These are phyloP conservation scores for Porites rus DNA, from an alignment of 92 coral and sea anemone genomes.

Conservation along the genomic window DNA sequence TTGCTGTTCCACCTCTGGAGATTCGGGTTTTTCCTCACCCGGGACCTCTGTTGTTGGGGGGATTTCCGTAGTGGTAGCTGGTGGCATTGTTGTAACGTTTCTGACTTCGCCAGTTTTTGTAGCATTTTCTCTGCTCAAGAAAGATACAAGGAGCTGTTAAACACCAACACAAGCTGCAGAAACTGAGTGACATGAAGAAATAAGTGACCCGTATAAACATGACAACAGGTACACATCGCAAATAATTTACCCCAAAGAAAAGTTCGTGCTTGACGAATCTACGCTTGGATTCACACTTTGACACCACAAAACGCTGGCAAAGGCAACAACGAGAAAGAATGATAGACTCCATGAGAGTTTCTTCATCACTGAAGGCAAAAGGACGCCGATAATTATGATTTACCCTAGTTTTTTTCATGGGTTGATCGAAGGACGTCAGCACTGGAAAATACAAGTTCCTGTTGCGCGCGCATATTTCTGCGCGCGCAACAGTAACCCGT, in stretches of 20 bases:
- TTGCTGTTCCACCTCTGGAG: constrained; percentile 97
- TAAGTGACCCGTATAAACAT: constrained; percentile 42
- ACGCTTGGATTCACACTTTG: constrained; percentile 12
- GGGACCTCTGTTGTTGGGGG: constrained; percentile 55
- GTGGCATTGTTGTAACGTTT: constrained; percentile 62
- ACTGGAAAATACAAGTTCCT: background rate
- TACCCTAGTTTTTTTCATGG: constrained; percentile 13
- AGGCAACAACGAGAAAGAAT: constrained; percentile 38
- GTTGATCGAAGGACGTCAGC: constrained; percentile 13
- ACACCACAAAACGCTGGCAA: constrained; percentile 11
- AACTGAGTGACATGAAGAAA: constrained; percentile 3
- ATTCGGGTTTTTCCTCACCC: constrained; percentile 80
- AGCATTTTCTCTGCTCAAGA: constrained; percentile 15
- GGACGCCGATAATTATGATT: constrained; percentile 11
- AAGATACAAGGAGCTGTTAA: constrained; percentile 1
- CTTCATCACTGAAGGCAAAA: constrained; percentile 45
- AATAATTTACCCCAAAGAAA: constrained; percentile 43
- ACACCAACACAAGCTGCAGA: background rate
- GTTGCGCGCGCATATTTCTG: constrained; percentile 37
- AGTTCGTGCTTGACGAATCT: constrained; percentile 14
- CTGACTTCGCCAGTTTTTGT: constrained; percentile 4
- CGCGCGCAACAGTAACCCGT: background rate
- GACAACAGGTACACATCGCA: constrained; percentile 6
- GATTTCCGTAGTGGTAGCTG: constrained; percentile 58
- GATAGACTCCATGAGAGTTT: constrained; percentile 33